Conservation (phyloP, 2,797 vertebrate genomes). For the Microctenopoma stevenorrisi region DNA sequence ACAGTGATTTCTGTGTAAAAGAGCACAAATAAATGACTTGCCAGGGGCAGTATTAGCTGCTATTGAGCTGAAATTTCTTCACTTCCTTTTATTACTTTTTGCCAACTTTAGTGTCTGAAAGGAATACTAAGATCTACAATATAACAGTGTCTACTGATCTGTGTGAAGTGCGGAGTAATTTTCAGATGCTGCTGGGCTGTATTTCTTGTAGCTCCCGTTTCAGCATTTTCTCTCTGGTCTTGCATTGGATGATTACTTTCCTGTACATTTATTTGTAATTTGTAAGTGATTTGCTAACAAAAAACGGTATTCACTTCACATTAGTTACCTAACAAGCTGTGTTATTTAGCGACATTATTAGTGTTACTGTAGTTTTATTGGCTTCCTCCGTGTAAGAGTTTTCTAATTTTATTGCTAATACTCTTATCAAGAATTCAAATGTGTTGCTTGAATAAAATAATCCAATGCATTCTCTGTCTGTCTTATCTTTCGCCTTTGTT, state of each 20-base stretch:
- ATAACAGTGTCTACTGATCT: constrained; percentile 9
- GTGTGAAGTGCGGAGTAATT: constrained; percentile 18
- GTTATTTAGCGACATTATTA: background rate
- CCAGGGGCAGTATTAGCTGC: background rate
- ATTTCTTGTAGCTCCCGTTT: background rate
- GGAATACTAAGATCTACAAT: constrained; percentile 7
- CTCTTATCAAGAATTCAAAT: background rate
- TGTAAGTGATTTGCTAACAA: constrained; percentile 21
- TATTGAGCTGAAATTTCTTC: background rate
- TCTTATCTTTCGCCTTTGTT: constrained; percentile 11
- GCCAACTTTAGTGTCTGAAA: constrained; percentile 10
- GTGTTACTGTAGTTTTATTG: background rate
- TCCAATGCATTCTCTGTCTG: background rate
- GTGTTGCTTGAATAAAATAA: constrained; percentile 1
- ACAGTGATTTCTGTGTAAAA: background rate
- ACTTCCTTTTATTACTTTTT: constrained; percentile 7
- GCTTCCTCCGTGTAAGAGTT: background rate
- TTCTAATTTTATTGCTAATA: background rate
- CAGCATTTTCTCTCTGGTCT: constrained; percentile 14
- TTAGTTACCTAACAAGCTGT: background rate
- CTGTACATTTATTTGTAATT: constrained; percentile 13
- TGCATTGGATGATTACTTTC: background rate
- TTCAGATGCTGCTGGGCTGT: constrained; percentile 15
- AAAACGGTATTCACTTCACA: constrained; percentile 6
- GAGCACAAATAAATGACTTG: background rate